Percentiles rank a stretch among this genome's conserved stretches.
Conservation (phyloP, 2,113 vertebrate genomes). For the Taurulus bubalis region DNA sequence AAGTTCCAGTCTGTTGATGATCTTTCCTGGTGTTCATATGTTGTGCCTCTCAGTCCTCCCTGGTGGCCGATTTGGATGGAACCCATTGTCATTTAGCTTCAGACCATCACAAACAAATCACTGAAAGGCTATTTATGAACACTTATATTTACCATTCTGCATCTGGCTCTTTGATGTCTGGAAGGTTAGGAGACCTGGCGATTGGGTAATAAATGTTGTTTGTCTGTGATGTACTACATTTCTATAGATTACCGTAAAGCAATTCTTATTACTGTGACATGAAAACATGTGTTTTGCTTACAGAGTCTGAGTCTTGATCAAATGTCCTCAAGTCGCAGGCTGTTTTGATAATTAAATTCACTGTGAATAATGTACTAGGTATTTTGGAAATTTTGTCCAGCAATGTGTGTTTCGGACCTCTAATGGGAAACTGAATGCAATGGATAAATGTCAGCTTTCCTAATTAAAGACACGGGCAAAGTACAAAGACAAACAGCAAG, state of each 20-base stretch:
- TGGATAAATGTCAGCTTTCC: slow-evolving; percentile 25
- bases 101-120: slow-evolving; percentile 27
- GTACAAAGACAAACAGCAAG: neutral
- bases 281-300: neutral
- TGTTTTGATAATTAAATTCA: slow-evolving; percentile 1
- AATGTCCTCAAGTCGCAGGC: neutral
- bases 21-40: slow-evolving; percentile 6
- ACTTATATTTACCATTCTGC: neutral
- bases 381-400: neutral
- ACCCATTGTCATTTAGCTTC: slow-evolving; percentile 7
- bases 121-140: slow-evolving; percentile 19
- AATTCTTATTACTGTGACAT: neutral
- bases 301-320: neutral
- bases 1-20: slow-evolving; percentile 29
- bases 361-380: neutral
- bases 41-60: slow-evolving; percentile 2
- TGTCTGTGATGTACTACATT: neutral
- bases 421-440: neutral
- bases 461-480: slow-evolving; percentile 13
- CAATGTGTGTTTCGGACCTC: neutral
- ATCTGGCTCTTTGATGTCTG: slow-evolving; percentile 5
- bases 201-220: neutral
- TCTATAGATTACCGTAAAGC: neutral
- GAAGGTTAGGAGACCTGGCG: neutral
- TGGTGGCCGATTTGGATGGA: slow-evolving; percentile 1